Evolutionary conservation across 2,113 vertebrate genomes (phyloP).

Genomic region (Narcine bancroftii): DNA sequence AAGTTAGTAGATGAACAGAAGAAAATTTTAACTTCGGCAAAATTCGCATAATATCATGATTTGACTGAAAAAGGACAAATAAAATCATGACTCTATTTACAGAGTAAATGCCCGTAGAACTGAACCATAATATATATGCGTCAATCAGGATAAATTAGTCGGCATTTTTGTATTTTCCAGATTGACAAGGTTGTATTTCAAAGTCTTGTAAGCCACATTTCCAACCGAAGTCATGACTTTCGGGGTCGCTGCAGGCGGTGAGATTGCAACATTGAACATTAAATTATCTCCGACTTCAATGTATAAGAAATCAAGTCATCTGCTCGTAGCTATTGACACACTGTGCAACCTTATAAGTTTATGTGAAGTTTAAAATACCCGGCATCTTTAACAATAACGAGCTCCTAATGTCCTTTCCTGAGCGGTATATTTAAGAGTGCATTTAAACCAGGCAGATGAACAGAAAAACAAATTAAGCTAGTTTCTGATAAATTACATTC

Average conservation of each 20-base stretch:
- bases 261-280: background rate
- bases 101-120: no score
- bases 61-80: no score
- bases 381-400: background rate
- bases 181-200: background rate
- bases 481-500: background rate
- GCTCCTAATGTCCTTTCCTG: no score
- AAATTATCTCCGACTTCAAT: background rate
- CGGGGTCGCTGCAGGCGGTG: background rate
- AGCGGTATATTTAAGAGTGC: background rate
- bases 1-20: background rate
- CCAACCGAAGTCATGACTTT: background rate
- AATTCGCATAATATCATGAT: no score
- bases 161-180: no score
- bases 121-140: no score
- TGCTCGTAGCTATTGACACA: background rate
- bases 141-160: no score
- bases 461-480: background rate
- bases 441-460: no score
- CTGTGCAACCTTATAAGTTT: background rate
- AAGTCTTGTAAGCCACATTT: background rate
- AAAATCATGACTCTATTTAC: no score
- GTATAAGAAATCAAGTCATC: no score
- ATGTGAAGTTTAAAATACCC: background rate
- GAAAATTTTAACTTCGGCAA: no score